Conservation (phyloP, 2,113 vertebrate species). For the Bucco capensis region DNA sequence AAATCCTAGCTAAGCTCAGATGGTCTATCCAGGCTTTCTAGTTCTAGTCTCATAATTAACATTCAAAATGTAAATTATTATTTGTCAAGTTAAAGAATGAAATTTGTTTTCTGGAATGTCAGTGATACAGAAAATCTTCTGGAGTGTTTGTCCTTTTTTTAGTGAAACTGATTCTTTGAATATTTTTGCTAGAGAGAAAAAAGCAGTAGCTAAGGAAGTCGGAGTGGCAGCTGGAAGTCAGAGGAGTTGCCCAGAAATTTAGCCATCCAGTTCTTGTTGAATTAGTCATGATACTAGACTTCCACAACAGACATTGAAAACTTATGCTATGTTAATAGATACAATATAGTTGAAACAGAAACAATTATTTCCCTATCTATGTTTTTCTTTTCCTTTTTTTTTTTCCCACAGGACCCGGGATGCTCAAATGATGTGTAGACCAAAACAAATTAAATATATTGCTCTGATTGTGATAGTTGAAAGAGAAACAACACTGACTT, state of each 20-base stretch:
- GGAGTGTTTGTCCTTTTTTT: background rate
- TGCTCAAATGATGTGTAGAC: background rate
- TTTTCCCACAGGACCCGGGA: background rate
- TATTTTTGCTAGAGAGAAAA: background rate
- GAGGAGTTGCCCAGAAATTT: background rate
- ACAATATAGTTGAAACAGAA: background rate
- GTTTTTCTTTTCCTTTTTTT: background rate
- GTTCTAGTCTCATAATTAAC: background rate
- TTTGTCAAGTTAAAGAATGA: background rate
- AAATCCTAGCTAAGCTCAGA: slow-evolving; percentile 13
- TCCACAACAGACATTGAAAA: background rate
- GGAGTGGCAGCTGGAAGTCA: background rate
- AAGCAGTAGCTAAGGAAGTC: background rate
- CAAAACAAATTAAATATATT: background rate
- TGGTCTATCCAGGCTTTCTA: slow-evolving; percentile 8
- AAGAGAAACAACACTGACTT: background rate
- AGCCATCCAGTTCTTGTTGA: background rate
- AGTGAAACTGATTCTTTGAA: background rate
- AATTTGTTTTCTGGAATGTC: background rate
- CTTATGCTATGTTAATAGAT: background rate
- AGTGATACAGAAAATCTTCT: background rate
- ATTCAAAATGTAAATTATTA: background rate
- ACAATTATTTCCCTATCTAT: background rate
- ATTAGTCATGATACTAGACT: background rate
- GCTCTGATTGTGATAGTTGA: background rate